Evolutionary conservation across 2,113 vertebrate species (phyloP), one percentile per base, ranked within the genome.

Genomic region (Phylloscopus trochilus): DNA sequence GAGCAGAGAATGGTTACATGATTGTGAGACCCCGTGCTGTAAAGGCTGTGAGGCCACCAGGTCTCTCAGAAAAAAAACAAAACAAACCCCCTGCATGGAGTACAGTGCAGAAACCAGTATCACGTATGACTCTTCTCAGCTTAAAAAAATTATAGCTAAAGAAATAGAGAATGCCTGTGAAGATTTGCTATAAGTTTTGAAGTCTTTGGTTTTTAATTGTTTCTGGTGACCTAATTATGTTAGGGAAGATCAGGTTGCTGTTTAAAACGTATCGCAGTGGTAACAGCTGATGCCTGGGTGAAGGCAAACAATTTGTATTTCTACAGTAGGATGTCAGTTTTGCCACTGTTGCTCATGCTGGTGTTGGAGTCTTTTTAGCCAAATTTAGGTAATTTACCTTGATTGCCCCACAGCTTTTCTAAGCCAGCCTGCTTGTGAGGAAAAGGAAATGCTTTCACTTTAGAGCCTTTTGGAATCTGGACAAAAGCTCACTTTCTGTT

Each of bases 401-500:
- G 0, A 27, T 66, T 87, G 55, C 58, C 49, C 28, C 74, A 67
- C 60, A 74, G 80, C 77, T 94, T 91, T 93, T 83, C 64, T 83
- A 51, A 87, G 49, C 43, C 72, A 86, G 58, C 60, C 63, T 87
- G 30, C 51, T 77, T 76, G 74, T 3, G 2, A 94, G 89, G 80
- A 95, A 91, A 94, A 97, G 89, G 94, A 95, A 95, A 90, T 90
- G 77, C 84, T 95, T 97, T 95, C 76, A 87, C 59, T 96, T 93
- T 22, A 73, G 81, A 89, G 83, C 41, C 67, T 91, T 95, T 90
- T 20, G 2, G 79, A 93, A 68, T 84, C 76, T 93, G 86, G 87
- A 96, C 93, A 95, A 98, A 98, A 98, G 96, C 93, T 98, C 96
- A 96, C 97, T 98, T 99, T 97, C 97, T 97, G 93, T 91, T 96